Conservation (phyloP, 2,888 invertebrate genomes). For the Rhagonycha lutea region DNA sequence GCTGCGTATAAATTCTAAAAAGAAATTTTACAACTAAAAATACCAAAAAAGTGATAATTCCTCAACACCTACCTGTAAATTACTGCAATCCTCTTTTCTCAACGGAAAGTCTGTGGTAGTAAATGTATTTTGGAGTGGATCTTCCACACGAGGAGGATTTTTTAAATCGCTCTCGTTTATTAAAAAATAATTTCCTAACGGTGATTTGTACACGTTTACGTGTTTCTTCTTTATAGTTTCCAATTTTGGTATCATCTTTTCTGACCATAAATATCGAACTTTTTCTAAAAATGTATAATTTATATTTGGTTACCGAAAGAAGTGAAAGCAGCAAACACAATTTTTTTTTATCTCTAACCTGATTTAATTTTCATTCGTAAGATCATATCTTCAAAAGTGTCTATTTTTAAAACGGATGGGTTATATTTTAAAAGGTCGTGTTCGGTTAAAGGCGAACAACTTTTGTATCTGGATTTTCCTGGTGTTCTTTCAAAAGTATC, state of each 20-base stretch:
- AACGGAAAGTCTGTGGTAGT: conserved; percentile 3
- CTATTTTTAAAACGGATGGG: conserved; percentile 43
- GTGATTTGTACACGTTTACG: conserved; percentile 43
- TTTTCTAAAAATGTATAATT: conserved; percentile 37
- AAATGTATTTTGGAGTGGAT: neutral
- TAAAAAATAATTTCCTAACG: conserved; percentile 43
- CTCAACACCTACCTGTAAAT: conserved; percentile 35
- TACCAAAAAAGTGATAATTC: neutral
- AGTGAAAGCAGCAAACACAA: neutral
- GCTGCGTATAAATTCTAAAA: neutral
- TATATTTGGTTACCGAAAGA: no score
- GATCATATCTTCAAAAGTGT: conserved; percentile 43
- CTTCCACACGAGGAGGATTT: neutral
- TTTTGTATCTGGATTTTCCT: conserved; percentile 29
- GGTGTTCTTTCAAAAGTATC: conserved; percentile 36
- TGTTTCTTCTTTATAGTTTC: conserved; percentile 25
- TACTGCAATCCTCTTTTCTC: conserved; percentile 34
- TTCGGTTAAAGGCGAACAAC: conserved; percentile 11
- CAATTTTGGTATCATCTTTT: conserved; percentile 15
- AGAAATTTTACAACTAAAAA: neutral
- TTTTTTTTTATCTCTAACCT: conserved; percentile 28
- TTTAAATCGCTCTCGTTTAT: conserved; percentile 31
- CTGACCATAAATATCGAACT: conserved; percentile 44
- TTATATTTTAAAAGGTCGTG: conserved; percentile 31
- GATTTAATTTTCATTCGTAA: conserved; percentile 40